These are phyloP conservation scores for Drosophila trapezifrons DNA, from an alignment of 1,140 invertebrate genomes.

Conservation along the genomic window DNA sequence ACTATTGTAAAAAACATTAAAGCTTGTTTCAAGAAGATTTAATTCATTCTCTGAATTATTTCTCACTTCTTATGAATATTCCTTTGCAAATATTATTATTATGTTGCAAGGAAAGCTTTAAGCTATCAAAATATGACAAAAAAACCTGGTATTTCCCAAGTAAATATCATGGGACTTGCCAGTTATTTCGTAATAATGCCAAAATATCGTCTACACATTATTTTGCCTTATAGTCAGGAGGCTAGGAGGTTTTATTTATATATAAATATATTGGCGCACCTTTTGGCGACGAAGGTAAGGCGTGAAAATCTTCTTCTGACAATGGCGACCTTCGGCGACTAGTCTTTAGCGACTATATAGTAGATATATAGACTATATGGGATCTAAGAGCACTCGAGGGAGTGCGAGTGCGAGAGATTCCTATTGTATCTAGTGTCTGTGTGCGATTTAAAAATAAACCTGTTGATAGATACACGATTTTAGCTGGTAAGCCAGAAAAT, in stretches of 20 bases:
- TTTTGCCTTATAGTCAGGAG: slow-evolving; percentile 13
- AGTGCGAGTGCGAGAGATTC: slow-evolving; percentile 14
- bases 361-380: slow-evolving; percentile 1
- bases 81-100: no score
- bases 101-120: no score
- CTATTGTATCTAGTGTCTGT: slow-evolving; percentile 42
- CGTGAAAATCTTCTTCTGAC: slow-evolving; percentile 34
- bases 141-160: neutral
- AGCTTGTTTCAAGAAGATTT: neutral
- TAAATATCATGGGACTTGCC: neutral
- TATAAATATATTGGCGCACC: slow-evolving; percentile 40
- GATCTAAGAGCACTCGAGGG: slow-evolving; percentile 4
- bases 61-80: neutral
- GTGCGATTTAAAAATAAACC: slow-evolving; percentile 45
- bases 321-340: slow-evolving; percentile 41
- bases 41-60: no score
- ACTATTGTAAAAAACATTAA: no score
- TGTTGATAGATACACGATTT: slow-evolving; percentile 47
- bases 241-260: slow-evolving; percentile 30
- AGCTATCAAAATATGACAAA: no score
- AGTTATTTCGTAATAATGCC: slow-evolving; percentile 14
- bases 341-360: neutral
- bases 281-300: slow-evolving; percentile 41
- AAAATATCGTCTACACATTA: neutral
- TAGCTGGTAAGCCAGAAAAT: slow-evolving; percentile 28